phyloP scores from a whole-genome alignment of 2,113 vertebrate species.

The Porphyrio hochstetteri region DNA sequence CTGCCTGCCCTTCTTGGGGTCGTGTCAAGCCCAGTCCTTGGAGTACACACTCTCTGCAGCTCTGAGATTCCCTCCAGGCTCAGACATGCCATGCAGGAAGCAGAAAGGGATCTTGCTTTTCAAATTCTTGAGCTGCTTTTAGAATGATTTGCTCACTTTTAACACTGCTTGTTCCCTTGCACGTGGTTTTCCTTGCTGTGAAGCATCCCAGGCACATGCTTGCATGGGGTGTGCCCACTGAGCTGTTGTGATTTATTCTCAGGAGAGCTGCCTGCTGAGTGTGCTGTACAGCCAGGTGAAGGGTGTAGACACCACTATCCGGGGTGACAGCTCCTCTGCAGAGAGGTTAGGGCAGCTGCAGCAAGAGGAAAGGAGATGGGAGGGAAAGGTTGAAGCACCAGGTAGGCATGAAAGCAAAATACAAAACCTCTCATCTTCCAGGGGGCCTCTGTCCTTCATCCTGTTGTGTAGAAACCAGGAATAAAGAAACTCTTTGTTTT shows the following conservation, averaged over 20 bases:
- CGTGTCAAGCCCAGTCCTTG: background rate
- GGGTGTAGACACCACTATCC: background rate
- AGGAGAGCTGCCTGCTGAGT: background rate
- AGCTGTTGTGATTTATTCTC: background rate
- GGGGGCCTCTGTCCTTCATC: background rate
- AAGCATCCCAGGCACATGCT: background rate
- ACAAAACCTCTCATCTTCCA: background rate
- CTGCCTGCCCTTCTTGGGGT: background rate
- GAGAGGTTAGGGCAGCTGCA: background rate
- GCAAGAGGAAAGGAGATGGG: background rate
- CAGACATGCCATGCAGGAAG: background rate
- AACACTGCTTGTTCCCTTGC: background rate
- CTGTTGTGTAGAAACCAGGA: background rate
- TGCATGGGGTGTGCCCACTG: background rate
- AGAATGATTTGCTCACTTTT: accelerated
- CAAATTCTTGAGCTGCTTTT: background rate
- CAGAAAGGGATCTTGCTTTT: background rate
- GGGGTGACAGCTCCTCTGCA: accelerated
- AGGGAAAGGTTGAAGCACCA: background rate
- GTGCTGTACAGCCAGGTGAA: no score
- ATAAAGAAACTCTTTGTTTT: background rate
- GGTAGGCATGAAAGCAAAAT: background rate
- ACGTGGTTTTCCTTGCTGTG: background rate
- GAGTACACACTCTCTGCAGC: background rate
- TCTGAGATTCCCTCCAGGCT: background rate